Percentiles rank a stretch among this genome's conserved stretches.
These are phyloP conservation scores for Catotricha subobsoleta DNA, from an alignment of 2,888 invertebrate genomes.

Conservation along the genomic window DNA sequence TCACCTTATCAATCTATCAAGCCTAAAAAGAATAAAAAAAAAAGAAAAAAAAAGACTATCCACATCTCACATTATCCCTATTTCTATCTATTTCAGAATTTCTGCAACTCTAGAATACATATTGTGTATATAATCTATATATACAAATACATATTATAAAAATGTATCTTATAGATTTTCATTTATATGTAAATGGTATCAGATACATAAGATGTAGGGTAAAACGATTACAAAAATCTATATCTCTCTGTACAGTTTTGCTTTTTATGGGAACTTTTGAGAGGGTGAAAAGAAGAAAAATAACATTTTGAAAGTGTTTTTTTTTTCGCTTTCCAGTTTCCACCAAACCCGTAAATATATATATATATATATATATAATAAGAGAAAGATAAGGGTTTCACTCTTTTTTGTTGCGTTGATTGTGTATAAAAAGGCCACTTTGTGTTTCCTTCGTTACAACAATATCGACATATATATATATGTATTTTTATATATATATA, in stretches of 20 bases:
- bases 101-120: too few species aligned
- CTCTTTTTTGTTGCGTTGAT: conserved; percentile 2
- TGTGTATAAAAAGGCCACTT: conserved; percentile 2
- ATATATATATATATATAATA: background rate
- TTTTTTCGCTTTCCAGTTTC: too few species aligned
- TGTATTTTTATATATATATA: too few species aligned
- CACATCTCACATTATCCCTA: too few species aligned
- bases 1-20: background rate
- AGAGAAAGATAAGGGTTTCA: conserved; percentile 1
- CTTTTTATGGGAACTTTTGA: background rate
- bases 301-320: conserved; percentile 1
- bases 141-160: background rate
- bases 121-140: too few species aligned
- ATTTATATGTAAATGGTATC: conserved; percentile 1
- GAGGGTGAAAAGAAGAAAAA: conserved; percentile 2
- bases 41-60: too few species aligned
- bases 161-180: background rate
- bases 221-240: conserved; percentile 1
- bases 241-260: background rate
- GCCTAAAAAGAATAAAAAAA: too few species aligned
- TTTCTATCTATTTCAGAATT: too few species aligned
- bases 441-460: conserved; percentile 1
- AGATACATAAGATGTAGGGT: conserved; percentile 1
- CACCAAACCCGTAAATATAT: too few species aligned
- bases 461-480: too few species aligned